Evolutionary conservation across 2,797 vertebrate species (phyloP).

Genomic region (Crocidura indochinensis): DNA sequence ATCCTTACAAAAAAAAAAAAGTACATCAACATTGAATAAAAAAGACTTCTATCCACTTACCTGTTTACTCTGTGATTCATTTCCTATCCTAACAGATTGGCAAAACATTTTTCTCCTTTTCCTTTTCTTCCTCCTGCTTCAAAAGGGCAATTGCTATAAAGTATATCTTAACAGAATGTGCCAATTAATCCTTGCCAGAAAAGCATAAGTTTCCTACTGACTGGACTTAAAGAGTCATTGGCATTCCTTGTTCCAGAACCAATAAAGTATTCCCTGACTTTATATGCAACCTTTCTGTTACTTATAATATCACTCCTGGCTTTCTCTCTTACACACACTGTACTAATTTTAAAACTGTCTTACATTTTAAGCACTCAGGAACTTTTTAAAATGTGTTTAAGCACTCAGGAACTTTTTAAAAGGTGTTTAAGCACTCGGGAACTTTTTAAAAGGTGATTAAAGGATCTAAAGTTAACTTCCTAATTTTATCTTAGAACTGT

Average conservation of each 20-base stretch:
- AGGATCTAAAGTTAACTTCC: conserved; percentile 59
- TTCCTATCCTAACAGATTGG: conserved; percentile 53
- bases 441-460: conserved; percentile 68
- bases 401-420: too few species aligned
- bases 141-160: neutral
- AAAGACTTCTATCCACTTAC: conserved; percentile 38
- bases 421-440: too few species aligned
- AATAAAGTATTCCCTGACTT: conserved; percentile 50
- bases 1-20: conserved; percentile 71
- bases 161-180: conserved; percentile 12
- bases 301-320: conserved; percentile 5
- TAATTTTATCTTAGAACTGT: conserved; percentile 68
- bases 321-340: conserved; percentile 55
- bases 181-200: conserved; percentile 33
- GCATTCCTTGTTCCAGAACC: conserved; percentile 50
- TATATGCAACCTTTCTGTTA: conserved; percentile 26
- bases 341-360: conserved; percentile 59
- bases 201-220: conserved; percentile 31
- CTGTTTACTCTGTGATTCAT: conserved; percentile 67
- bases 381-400: too few species aligned
- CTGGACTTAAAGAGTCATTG: conserved; percentile 1
- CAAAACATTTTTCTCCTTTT: conserved; percentile 13
- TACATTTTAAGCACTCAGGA: conserved; percentile 65
- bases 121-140: too few species aligned
- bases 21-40: conserved; percentile 74